Evolutionary conservation across 1,140 invertebrate genomes (phyloP).

Genomic region (Eufriesea mexicana): DNA sequence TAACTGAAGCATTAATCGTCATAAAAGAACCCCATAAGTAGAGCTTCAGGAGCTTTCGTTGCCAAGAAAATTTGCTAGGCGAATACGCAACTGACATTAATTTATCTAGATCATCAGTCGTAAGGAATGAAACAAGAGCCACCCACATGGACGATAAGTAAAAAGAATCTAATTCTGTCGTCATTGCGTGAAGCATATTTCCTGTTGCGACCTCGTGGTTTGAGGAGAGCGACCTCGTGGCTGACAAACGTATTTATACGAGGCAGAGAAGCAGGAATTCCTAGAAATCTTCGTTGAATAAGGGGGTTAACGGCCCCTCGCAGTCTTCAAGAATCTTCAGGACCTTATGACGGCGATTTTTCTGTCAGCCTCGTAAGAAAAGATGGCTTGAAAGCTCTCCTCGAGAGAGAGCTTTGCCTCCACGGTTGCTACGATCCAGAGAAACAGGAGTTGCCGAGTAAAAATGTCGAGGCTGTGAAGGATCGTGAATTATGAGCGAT

Average conservation of each 20-base stretch:
- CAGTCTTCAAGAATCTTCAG: background rate
- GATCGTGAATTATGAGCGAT: background rate
- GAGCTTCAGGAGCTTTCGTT: no score
- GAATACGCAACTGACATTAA: no score
- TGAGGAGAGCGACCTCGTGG: background rate
- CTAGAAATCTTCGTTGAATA: constrained; percentile 15
- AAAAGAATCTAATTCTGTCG: background rate
- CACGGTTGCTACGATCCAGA: background rate
- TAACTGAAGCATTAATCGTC: no score
- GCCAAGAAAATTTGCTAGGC: no score
- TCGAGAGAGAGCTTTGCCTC: background rate
- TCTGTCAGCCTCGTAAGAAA: background rate
- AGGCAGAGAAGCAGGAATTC: no score
- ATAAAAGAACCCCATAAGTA: no score
- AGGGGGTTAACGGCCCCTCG: constrained; percentile 13
- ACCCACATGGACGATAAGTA: background rate
- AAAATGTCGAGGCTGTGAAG: background rate
- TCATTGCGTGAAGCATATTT: background rate
- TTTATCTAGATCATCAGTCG: background rate
- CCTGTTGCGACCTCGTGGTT: background rate
- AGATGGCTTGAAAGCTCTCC: background rate
- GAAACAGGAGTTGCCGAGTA: no score
- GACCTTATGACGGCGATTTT: constrained; percentile 12
- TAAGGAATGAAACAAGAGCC: background rate
- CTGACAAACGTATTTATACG: background rate